Percentiles rank a stretch among this genome's conserved stretches.
phyloP scores from a whole-genome alignment of 2,888 invertebrate species.

The Pseudoips prasinana region DNA sequence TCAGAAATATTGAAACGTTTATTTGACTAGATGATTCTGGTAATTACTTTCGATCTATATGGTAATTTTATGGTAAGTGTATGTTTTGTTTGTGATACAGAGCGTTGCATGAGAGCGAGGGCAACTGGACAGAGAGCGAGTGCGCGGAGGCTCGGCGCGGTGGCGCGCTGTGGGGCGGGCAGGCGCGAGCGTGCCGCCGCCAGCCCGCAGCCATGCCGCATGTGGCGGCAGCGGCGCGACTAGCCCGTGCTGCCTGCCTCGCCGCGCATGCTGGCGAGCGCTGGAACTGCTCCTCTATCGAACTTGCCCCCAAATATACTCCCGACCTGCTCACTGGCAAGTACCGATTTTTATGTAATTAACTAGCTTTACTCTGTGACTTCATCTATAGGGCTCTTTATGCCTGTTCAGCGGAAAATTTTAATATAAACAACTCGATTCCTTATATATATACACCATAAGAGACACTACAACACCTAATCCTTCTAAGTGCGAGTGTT shows the following conservation, averaged over 20 bases:
- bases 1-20: too few species aligned
- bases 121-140: constrained; percentile 74
- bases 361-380: too few species aligned
- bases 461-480: too few species aligned
- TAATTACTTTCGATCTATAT: too few species aligned
- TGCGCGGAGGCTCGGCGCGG: constrained; percentile 66
- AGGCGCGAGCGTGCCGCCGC: constrained; percentile 85
- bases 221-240: constrained; percentile 87
- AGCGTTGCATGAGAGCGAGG: constrained; percentile 67
- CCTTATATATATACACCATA: too few species aligned
- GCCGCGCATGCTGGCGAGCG: constrained; percentile 86
- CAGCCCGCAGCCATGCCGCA: constrained; percentile 87
- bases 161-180: constrained; percentile 82
- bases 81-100: constrained; percentile 33
- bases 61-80: too few species aligned
- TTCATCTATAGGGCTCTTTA: background rate
- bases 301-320: constrained; percentile 86
- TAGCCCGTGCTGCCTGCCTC: constrained; percentile 87
- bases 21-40: too few species aligned
- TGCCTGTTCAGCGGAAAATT: too few species aligned
- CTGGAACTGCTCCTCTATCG: constrained; percentile 92
- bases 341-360: constrained; percentile 4
- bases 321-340: constrained; percentile 90
- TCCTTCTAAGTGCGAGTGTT: too few species aligned
- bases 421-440: too few species aligned